Evolutionary conservation across 2,888 invertebrate genomes (phyloP).

Genomic region (Carpatolechia fugitivella): DNA sequence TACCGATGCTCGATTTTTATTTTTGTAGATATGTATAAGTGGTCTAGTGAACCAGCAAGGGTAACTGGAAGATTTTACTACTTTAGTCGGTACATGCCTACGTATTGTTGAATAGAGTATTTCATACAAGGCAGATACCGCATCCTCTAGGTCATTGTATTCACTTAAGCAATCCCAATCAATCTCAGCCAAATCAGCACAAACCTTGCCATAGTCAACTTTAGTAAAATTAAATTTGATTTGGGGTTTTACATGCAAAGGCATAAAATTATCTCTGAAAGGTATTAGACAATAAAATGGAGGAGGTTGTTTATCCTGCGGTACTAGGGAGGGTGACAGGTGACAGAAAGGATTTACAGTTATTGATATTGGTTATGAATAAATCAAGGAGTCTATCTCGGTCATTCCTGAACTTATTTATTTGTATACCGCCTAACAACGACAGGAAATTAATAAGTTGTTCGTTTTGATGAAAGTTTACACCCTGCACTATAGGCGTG

Average conservation of each 20-base stretch:
- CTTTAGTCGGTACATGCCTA: slow-evolving; percentile 14
- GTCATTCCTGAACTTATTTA: background rate
- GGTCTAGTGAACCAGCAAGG: slow-evolving; percentile 20
- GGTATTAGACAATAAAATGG: background rate
- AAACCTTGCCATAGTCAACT: background rate
- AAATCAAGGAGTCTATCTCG: background rate
- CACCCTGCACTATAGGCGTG: background rate
- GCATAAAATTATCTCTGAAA: background rate
- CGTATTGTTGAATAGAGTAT: slow-evolving; percentile 16
- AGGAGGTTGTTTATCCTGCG: background rate
- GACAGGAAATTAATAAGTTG: slow-evolving; percentile 9
- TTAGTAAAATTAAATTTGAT: background rate
- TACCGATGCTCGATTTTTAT: slow-evolving; percentile 20
- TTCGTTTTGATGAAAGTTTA: background rate
- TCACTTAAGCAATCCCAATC: background rate
- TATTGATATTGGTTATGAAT: background rate
- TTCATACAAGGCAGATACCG: slow-evolving; percentile 15
- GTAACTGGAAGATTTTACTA: slow-evolving; percentile 3
- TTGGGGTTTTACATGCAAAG: background rate
- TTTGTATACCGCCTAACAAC: background rate
- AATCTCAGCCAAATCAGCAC: background rate
- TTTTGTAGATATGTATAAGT: slow-evolving; percentile 19
- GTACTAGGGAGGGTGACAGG: background rate
- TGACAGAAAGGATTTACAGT: background rate
- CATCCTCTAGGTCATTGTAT: background rate